Percentiles rank a stretch among this genome's conserved stretches.
Conservation (phyloP, 1,140 invertebrate genomes). For the Hermatobates lingyangjiaoensis region DNA sequence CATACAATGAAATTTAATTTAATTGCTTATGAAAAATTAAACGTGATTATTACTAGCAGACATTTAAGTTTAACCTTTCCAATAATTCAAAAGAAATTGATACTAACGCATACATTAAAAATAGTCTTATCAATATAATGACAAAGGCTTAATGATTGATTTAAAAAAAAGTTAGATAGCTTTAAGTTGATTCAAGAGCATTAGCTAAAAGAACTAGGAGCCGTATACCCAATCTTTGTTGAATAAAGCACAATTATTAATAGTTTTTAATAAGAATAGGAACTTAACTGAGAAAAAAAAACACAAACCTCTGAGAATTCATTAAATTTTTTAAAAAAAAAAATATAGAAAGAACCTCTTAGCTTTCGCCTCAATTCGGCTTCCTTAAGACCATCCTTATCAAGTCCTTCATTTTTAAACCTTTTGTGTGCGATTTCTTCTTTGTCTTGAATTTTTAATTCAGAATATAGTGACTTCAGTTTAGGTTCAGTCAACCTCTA, state of each 20-base stretch:
- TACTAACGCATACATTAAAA: too few species aligned
- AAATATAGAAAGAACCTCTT: conserved; percentile 28
- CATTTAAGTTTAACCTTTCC: too few species aligned
- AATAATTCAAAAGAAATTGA: too few species aligned
- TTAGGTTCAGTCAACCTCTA: conserved; percentile 69
- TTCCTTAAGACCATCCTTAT: conserved; percentile 71
- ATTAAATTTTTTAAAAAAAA: too few species aligned
- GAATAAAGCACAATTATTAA: neutral
- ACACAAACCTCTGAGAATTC: neutral
- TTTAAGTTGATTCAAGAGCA: conserved; percentile 5
- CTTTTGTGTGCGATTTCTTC: conserved; percentile 71
- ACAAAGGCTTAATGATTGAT: too few species aligned
- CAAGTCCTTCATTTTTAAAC: conserved; percentile 56
- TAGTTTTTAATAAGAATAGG: neutral
- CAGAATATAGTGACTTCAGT: conserved; percentile 66
- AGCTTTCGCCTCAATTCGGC: conserved; percentile 61
- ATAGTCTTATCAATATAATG: too few species aligned
- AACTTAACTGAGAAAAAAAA: neutral
- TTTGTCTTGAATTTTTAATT: conserved; percentile 81
- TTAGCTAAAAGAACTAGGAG: neutral
- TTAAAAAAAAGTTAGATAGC: neutral
- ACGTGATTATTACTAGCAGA: too few species aligned
- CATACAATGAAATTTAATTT: too few species aligned
- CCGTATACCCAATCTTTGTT: neutral
- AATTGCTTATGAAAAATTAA: too few species aligned